These are phyloP conservation scores for Patella depressa DNA, from an alignment of 2,888 invertebrate species.

Conservation along the genomic window DNA sequence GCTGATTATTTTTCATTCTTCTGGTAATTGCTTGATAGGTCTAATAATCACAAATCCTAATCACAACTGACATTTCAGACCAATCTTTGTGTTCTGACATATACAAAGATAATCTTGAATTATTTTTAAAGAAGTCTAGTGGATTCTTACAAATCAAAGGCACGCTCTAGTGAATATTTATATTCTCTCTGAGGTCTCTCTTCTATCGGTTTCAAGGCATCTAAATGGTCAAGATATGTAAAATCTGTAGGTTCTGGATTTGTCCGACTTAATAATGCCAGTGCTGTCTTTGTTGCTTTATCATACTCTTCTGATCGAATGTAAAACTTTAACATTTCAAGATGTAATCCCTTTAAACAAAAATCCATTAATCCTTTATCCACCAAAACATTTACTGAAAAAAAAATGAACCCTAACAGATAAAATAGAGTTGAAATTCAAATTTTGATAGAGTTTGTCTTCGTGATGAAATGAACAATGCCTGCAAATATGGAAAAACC, in stretches of 20 bases:
- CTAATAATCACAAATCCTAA: too few species aligned
- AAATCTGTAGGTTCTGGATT: background rate
- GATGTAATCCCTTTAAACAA: conserved; percentile 14
- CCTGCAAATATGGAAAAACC: too few species aligned
- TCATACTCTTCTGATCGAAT: background rate
- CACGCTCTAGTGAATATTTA: background rate
- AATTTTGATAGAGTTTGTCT: too few species aligned
- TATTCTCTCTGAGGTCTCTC: background rate
- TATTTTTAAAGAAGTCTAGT: too few species aligned
- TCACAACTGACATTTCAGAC: too few species aligned
- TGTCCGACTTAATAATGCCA: background rate
- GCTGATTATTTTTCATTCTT: too few species aligned
- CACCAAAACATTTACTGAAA: conserved; percentile 19
- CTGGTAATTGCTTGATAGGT: too few species aligned
- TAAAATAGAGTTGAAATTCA: too few species aligned
- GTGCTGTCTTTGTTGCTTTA: background rate
- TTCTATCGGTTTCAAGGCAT: background rate
- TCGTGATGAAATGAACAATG: too few species aligned
- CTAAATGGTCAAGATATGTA: background rate
- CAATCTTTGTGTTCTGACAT: too few species aligned
- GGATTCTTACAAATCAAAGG: conserved; percentile 3
- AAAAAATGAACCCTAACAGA: background rate
- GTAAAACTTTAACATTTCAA: conserved; percentile 14
- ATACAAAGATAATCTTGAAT: too few species aligned
- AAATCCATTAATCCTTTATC: conserved; percentile 1